These are phyloP conservation scores for Pantherophis vulpinus DNA, from an alignment of 2,797 vertebrate genomes.

Conservation along the genomic window DNA sequence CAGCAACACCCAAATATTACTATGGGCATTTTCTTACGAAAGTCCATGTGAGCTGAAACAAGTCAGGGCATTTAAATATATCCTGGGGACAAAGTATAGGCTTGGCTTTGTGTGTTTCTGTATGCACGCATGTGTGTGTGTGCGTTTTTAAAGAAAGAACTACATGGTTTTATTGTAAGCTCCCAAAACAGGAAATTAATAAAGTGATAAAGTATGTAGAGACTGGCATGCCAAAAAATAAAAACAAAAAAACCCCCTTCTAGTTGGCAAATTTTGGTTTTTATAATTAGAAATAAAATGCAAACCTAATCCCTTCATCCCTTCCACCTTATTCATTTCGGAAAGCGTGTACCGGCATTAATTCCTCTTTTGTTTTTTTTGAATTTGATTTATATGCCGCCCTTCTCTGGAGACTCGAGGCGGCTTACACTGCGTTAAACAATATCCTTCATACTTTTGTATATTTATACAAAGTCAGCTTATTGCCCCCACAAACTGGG, in stretches of 20 bases:
- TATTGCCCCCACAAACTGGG: too few relatives aligned
- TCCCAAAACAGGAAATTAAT: conserved; percentile 44
- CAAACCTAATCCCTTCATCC: not conserved
- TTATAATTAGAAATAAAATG: not conserved
- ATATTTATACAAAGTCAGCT: too few relatives aligned
- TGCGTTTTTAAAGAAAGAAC: not conserved
- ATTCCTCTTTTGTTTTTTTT: not conserved
- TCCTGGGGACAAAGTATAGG: conserved; percentile 37
- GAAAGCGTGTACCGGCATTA: not conserved
- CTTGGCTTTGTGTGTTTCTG: not conserved
- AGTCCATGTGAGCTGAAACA: conserved; percentile 1
- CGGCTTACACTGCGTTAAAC: too few relatives aligned
- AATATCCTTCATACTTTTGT: too few relatives aligned
- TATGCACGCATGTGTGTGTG: too few relatives aligned
- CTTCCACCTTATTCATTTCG: not conserved
- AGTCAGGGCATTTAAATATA: conserved; percentile 34
- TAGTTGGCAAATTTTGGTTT: not conserved
- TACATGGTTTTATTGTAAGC: conserved; percentile 4
- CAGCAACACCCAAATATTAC: not conserved
- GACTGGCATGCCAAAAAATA: conserved; percentile 40
- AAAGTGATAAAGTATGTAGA: conserved; percentile 23
- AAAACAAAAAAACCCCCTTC: not conserved
- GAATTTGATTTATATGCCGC: too few relatives aligned
- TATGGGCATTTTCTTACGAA: conserved; percentile 12
- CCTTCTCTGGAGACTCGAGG: too few relatives aligned